A percentile compares a stretch with the other conserved stretches of the same genome.
These are phyloP conservation scores for Talpa occidentalis DNA, from an alignment of 2,113 vertebrate genomes.

Conservation along the genomic window DNA sequence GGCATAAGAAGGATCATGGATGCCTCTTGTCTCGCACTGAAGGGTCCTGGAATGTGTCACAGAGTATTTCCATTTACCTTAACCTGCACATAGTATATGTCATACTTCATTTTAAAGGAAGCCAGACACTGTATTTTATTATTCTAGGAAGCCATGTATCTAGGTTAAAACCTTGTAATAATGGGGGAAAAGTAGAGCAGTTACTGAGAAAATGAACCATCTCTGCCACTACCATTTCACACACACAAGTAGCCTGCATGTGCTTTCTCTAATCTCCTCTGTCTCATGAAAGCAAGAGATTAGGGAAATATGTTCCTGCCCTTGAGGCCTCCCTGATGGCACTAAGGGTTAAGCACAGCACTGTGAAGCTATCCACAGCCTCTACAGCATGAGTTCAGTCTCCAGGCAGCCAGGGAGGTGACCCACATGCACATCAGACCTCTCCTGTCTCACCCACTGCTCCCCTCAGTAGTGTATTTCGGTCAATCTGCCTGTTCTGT, in stretches of 20 bases:
- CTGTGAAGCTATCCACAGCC: too few species aligned
- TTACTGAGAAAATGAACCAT: background rate
- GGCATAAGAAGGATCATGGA: background rate
- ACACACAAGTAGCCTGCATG: background rate
- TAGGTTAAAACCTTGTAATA: background rate
- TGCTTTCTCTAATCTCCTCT: background rate
- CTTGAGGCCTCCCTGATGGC: too few species aligned
- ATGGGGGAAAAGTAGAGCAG: background rate
- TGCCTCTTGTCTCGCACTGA: background rate
- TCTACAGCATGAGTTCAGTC: too few species aligned
- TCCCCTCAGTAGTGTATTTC: too few species aligned
- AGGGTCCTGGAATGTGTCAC: background rate
- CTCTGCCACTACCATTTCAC: background rate
- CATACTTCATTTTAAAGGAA: background rate
- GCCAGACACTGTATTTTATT: background rate
- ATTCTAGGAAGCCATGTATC: background rate
- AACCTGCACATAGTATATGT: background rate
- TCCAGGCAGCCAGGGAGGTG: too few species aligned
- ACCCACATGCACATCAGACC: too few species aligned
- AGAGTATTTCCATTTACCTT: background rate
- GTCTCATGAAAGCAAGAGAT: background rate
- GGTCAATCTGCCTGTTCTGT: too few species aligned
- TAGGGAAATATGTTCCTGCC: background rate
- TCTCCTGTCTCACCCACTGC: too few species aligned
- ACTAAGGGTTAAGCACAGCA: too few species aligned